Percentiles rank a stretch among this genome's conserved stretches.
phyloP scores from a whole-genome alignment of 2,113 vertebrate genomes.

The Cavia porcellus region DNA sequence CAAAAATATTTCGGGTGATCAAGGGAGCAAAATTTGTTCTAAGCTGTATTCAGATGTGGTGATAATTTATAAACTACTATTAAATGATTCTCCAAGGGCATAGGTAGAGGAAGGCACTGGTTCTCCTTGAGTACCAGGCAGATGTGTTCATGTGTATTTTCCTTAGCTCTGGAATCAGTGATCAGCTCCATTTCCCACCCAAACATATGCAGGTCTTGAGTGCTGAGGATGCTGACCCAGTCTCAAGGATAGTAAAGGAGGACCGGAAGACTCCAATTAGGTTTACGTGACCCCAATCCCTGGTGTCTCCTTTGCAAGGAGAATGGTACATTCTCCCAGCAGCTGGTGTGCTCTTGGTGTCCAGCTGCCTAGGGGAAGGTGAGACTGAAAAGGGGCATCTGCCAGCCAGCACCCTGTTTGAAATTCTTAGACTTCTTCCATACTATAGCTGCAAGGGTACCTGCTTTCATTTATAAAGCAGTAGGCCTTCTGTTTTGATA shows the following conservation, averaged over 20 bases:
- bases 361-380: not conserved
- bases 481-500: not conserved
- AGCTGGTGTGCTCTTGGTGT: not conserved
- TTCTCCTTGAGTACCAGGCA: not conserved
- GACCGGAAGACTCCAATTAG: not conserved
- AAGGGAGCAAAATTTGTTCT: not conserved
- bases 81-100: not conserved
- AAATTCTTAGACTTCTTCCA: not conserved
- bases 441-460: not conserved
- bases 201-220: too few relatives aligned
- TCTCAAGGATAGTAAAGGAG: not conserved
- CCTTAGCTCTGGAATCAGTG: not conserved
- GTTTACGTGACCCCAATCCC: not conserved
- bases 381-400: not conserved
- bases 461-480: not conserved
- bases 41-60: not conserved
- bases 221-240: too few relatives aligned
- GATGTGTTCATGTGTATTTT: fast-evolving
- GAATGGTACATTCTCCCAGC: too few relatives aligned
- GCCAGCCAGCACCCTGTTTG: not conserved
- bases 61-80: not conserved
- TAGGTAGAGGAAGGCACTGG: not conserved
- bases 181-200: not conserved
- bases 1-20: not conserved
- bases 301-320: not conserved